A percentile compares a stretch with the other conserved stretches of the same genome.
These are phyloP conservation scores for Okamejei kenojei DNA, from an alignment of 2,797 vertebrate genomes.

Conservation along the genomic window DNA sequence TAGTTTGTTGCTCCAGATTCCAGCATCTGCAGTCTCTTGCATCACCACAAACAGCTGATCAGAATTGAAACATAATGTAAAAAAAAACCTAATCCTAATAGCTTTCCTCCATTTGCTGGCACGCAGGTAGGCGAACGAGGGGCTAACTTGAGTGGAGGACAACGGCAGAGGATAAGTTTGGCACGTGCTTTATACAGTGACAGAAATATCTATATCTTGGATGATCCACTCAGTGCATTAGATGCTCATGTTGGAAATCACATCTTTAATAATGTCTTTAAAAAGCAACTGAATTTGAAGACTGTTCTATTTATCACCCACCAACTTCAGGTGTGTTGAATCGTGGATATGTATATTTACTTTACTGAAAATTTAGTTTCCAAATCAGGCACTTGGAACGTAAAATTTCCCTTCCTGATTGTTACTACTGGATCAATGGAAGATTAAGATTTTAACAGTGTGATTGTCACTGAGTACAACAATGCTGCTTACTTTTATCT, in stretches of 20 bases:
- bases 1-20: no score
- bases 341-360: neutral
- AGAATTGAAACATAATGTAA: neutral
- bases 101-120: neutral
- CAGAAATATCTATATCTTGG: slow-evolving; percentile 76
- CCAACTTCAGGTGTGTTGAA: slow-evolving; percentile 74
- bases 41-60: neutral
- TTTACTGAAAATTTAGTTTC: neutral
- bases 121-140: slow-evolving; percentile 80
- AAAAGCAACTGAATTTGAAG: slow-evolving; percentile 74
- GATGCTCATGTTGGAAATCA: slow-evolving; percentile 87
- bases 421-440: neutral
- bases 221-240: slow-evolving; percentile 85
- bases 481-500: neutral
- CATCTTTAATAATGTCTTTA: slow-evolving; percentile 82
- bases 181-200: slow-evolving; percentile 84
- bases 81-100: neutral
- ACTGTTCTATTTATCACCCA: slow-evolving; percentile 83
- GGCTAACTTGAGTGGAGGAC: slow-evolving; percentile 81
- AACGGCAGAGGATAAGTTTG: slow-evolving; percentile 81
- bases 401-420: neutral
- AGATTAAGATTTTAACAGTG: neutral
- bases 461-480: neutral
- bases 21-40: no score
- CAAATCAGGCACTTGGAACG: neutral